Evolutionary conservation across 2,797 vertebrate genomes (phyloP).

Genomic region (Sylvilagus floridanus): DNA sequence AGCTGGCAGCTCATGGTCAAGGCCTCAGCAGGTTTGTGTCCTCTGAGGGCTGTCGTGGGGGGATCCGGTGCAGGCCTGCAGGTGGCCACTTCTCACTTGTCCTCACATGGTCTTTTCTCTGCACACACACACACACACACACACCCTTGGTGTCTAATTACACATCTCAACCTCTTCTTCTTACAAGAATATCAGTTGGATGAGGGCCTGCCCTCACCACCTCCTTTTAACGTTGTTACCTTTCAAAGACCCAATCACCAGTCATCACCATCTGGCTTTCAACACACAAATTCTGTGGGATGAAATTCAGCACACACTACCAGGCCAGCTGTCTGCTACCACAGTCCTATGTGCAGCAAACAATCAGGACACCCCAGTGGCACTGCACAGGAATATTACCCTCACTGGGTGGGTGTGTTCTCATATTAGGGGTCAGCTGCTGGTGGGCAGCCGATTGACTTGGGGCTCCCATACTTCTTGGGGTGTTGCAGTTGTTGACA

Average conservation of each 20-base stretch:
- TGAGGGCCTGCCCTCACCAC: not conserved
- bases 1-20: not conserved
- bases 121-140: not conserved
- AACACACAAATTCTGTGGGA: not conserved
- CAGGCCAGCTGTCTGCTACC: not conserved
- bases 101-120: not conserved
- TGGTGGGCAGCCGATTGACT: not conserved
- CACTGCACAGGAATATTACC: not conserved
- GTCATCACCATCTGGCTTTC: not conserved
- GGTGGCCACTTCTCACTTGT: not conserved
- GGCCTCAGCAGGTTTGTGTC: not conserved
- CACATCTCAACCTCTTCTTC: not conserved
- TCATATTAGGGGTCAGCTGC: not conserved
- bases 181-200: not conserved
- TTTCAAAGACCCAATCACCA: not conserved
- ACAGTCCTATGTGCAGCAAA: not conserved
- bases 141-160: not conserved
- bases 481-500: rapidly evolving
- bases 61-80: not conserved
- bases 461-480: not conserved
- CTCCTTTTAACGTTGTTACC: not conserved
- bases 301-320: not conserved
- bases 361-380: not conserved
- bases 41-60: not conserved
- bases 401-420: not conserved